These are phyloP conservation scores for Drosophila fungiperda DNA, from an alignment of 2,888 invertebrate genomes.

Conservation along the genomic window DNA sequence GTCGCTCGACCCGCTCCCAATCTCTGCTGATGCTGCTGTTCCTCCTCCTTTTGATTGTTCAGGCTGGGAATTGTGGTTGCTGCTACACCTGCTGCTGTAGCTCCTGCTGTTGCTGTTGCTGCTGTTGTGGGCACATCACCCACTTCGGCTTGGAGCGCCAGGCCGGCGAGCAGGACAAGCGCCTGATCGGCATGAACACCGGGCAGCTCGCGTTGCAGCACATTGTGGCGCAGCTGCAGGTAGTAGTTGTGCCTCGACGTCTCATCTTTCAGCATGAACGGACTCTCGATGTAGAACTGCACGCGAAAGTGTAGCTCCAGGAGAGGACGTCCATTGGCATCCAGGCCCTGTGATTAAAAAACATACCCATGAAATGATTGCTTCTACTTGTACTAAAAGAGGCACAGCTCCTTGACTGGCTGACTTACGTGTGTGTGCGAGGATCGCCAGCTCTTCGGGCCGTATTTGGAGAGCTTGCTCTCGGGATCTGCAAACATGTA, in stretches of 20 bases:
- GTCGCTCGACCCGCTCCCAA: constrained; percentile 37
- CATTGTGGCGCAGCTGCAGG: constrained; percentile 96
- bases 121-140: constrained; percentile 88
- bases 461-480: constrained; percentile 97
- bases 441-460: constrained; percentile 98
- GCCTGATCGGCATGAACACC: constrained; percentile 87
- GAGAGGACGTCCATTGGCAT: constrained; percentile 95
- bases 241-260: constrained; percentile 97
- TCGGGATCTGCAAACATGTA: constrained; percentile 97
- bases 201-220: constrained; percentile 88
- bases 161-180: constrained; percentile 92
- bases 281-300: constrained; percentile 97
- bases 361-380: neutral
- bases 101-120: neutral
- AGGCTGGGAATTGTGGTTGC: constrained; percentile 54
- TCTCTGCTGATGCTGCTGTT: constrained; percentile 45
- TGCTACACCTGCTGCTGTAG: constrained; percentile 23
- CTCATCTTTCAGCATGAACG: constrained; percentile 95
- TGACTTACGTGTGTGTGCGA: constrained; percentile 94
- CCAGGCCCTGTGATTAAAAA: constrained; percentile 89
- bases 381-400: neutral
- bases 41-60: constrained; percentile 46
- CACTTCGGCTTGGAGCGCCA: constrained; percentile 96
- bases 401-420: neutral
- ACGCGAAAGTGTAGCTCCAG: constrained; percentile 95